Base-by-base conservation (phyloP, 2,113 vertebrate species). In the Zapus hudsonius region DNA sequence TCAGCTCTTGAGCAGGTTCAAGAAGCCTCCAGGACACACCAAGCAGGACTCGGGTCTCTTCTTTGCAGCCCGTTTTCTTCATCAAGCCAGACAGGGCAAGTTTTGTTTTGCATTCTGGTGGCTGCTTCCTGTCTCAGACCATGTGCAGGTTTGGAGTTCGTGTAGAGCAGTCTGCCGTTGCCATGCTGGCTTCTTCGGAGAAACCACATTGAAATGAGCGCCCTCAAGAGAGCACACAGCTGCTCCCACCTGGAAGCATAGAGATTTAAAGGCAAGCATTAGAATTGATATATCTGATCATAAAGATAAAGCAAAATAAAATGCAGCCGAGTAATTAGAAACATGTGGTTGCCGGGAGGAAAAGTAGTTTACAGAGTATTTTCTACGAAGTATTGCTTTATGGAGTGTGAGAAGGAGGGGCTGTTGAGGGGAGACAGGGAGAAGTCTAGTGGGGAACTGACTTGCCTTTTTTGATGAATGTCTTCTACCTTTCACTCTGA, bases 231-330 rank as follows among this genome's bases (percentile, higher is more conserved):
- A 61, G 29, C 55, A 0, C 33, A 86, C 29, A 80, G 75, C 95
- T 72, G 70, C 72, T 84, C 90, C 94, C 91, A 92, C 92, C 84
- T 74, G 47, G 33, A 93, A 73, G 83, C 74, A 67, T 90, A 69
- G 74, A 87, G 93, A 70, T 90, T 95, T 70, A 87, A 82, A 95
- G 86, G 85, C 2, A 0, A 83, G 55, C 84, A 38, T 93, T 94
- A 42, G 61, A 29, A 75, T 40, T 83, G 85, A 83, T 92, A 93
- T 83, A 93, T 91, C 87, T 84, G 15, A 69, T 84, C 92, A 38
- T 91, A 90, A 96, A 96, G 94, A 95, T 63, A 27, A 87, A 96
- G 92, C 87, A 72, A 93, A 95, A 84, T 86, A 76, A 81, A 91
- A 92, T 25, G 74, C 76, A 84, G 67, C n/a, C 44, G 22, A 64